A percentile compares a stretch with the other conserved stretches of the same genome.
These are phyloP conservation scores for Asteroscopus sphinx DNA, from an alignment of 2,888 invertebrate species.

Conservation along the genomic window DNA sequence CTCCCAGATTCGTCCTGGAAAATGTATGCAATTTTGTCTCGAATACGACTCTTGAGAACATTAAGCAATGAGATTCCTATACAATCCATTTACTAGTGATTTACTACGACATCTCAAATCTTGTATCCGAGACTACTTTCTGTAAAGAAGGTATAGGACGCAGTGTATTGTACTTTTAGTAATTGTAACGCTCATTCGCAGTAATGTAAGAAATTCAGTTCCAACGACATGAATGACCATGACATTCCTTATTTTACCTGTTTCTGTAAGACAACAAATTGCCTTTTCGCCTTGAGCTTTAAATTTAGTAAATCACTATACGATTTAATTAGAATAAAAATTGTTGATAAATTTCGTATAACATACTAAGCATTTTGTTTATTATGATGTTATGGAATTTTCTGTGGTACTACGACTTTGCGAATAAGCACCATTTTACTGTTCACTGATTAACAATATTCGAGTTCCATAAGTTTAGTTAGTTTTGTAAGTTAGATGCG, in stretches of 20 bases:
- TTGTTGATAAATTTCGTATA: constrained; percentile 49
- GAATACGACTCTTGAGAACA: constrained; percentile 46
- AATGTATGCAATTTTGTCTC: constrained; percentile 38
- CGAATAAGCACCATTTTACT: constrained; percentile 46
- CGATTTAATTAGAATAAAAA: constrained; percentile 54
- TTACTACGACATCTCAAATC: constrained; percentile 34
- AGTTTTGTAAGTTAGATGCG: constrained; percentile 36
- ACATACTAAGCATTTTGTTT: constrained; percentile 45
- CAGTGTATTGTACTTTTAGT: constrained; percentile 50
- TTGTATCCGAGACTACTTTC: constrained; percentile 49
- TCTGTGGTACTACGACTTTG: constrained; percentile 49
- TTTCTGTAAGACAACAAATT: constrained; percentile 57
- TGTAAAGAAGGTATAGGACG: constrained; percentile 24
- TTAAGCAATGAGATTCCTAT: constrained; percentile 47
- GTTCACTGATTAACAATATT: constrained; percentile 38
- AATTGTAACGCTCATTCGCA: constrained; percentile 56
- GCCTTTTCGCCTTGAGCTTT: constrained; percentile 61
- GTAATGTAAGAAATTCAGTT: constrained; percentile 58
- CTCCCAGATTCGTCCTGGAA: constrained; percentile 28
- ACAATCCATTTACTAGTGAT: constrained; percentile 42
- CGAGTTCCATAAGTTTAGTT: constrained; percentile 35
- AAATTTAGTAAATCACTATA: constrained; percentile 55
- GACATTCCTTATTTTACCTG: constrained; percentile 66
- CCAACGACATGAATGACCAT: constrained; percentile 62
- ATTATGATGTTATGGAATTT: constrained; percentile 43